Conservation (phyloP, 2,797 vertebrate species). For the Nasua narica region DNA sequence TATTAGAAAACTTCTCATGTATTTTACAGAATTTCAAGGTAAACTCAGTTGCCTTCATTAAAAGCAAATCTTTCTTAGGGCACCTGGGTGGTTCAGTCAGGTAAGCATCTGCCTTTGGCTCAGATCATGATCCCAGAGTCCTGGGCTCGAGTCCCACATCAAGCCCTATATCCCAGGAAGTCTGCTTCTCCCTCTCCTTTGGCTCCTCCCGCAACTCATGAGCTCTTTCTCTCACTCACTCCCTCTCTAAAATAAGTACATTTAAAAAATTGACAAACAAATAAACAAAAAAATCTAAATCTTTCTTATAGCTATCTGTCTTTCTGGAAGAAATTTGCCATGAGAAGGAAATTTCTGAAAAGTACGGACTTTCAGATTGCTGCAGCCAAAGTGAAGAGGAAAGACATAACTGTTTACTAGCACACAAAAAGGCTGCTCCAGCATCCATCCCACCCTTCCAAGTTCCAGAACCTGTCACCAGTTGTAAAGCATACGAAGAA, state of each 20-base stretch:
- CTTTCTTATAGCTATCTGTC: constrained; percentile 37
- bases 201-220: neutral
- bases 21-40: neutral
- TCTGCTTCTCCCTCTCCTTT: neutral
- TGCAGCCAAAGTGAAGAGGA: constrained; percentile 67
- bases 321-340: constrained; percentile 78
- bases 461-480: constrained; percentile 37
- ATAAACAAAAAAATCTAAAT: too few species aligned
- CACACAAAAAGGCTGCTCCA: constrained; percentile 47
- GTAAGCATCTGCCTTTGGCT: neutral
- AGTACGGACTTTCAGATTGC: constrained; percentile 60
- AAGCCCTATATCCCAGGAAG: too few species aligned
- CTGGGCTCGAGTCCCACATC: too few species aligned
- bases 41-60: neutral
- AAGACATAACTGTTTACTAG: constrained; percentile 72
- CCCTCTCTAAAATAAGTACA: neutral
- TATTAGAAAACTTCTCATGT: neutral
- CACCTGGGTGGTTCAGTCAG: neutral
- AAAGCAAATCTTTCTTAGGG: neutral
- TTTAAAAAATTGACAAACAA: neutral
- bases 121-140: neutral
- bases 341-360: constrained; percentile 58
- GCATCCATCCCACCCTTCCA: constrained; percentile 46
- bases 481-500: constrained; percentile 73
- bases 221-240: too few species aligned